Conservation (phyloP, 2,797 vertebrate species). For the Centroberyx gerrardi region DNA sequence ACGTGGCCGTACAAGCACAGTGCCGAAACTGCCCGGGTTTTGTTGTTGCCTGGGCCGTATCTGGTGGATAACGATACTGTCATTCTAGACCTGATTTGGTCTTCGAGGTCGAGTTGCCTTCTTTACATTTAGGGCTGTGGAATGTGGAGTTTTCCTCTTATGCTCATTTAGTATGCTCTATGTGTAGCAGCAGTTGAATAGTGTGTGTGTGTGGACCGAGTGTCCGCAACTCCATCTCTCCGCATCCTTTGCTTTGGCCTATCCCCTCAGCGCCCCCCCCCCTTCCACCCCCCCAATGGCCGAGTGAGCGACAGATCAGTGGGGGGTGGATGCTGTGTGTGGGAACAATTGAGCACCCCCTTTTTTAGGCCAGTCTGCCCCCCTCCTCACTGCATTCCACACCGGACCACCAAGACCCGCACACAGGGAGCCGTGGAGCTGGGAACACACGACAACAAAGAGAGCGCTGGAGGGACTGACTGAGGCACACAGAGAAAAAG, state of each 20-base stretch:
- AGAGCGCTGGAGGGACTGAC: constrained; percentile 57
- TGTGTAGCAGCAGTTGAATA: constrained; percentile 63
- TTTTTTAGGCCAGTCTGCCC: constrained; percentile 64
- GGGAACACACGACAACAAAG: constrained; percentile 82
- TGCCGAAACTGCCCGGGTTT: neutral
- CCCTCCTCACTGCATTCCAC: constrained; percentile 89
- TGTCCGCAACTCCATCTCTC: constrained; percentile 68
- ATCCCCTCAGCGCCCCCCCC: constrained; percentile 76
- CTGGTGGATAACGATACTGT: constrained; percentile 4
- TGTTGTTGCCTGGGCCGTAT: neutral
- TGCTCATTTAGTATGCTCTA: constrained; percentile 58
- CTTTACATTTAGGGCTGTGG: constrained; percentile 47
- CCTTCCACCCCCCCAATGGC: constrained; percentile 78
- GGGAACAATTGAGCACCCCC: constrained; percentile 92
- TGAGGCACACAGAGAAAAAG: constrained; percentile 52
- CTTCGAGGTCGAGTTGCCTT: neutral
- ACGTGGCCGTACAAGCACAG: constrained; percentile 1
- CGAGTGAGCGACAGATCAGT: constrained; percentile 91
- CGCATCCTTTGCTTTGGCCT: constrained; percentile 78
- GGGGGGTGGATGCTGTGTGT: constrained; percentile 88
- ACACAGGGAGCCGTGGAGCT: constrained; percentile 74
- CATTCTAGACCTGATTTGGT: constrained; percentile 7
- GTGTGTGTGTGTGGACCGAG: constrained; percentile 39
- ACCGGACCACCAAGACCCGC: constrained; percentile 93
- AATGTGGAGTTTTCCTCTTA: constrained; percentile 63